A percentile compares a stretch with the other conserved stretches of the same genome.
These are phyloP conservation scores for Oedothorax gibbosus DNA, from an alignment of 1,140 invertebrate genomes.

Conservation along the genomic window DNA sequence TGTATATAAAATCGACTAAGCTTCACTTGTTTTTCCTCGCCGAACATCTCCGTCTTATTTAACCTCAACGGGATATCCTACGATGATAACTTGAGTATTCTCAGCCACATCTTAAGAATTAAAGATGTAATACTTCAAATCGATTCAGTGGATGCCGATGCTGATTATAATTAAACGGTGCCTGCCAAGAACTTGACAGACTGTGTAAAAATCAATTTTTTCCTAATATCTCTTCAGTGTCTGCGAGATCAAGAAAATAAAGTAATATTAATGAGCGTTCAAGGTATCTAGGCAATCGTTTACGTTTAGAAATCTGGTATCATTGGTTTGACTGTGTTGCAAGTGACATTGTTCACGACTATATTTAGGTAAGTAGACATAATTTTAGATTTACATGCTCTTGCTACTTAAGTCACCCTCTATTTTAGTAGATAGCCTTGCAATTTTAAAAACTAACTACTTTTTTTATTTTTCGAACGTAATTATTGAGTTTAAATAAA, in stretches of 20 bases:
- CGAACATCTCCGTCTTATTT: too few species aligned
- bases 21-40: too few species aligned
- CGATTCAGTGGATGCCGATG: not conserved
- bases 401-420: too few species aligned
- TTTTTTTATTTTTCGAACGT: too few species aligned
- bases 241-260: slow-evolving; percentile 27
- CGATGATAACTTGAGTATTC: too few species aligned
- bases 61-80: too few species aligned
- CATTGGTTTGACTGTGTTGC: not conserved
- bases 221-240: slow-evolving; percentile 42
- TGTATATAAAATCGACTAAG: not conserved
- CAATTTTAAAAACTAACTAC: too few species aligned
- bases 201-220: slow-evolving; percentile 43
- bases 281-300: slow-evolving; percentile 53
- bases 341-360: too few species aligned
- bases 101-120: not conserved
- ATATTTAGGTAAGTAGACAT: too few species aligned
- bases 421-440: too few species aligned
- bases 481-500: too few species aligned
- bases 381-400: too few species aligned
- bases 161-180: slow-evolving; percentile 26
- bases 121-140: not conserved
- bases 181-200: not conserved
- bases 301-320: slow-evolving; percentile 28
- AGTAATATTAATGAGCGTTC: slow-evolving; percentile 56